These are phyloP conservation scores for Botrylloides violaceus DNA, from an alignment of 23 tunicate genomes.

Conservation along the genomic window DNA sequence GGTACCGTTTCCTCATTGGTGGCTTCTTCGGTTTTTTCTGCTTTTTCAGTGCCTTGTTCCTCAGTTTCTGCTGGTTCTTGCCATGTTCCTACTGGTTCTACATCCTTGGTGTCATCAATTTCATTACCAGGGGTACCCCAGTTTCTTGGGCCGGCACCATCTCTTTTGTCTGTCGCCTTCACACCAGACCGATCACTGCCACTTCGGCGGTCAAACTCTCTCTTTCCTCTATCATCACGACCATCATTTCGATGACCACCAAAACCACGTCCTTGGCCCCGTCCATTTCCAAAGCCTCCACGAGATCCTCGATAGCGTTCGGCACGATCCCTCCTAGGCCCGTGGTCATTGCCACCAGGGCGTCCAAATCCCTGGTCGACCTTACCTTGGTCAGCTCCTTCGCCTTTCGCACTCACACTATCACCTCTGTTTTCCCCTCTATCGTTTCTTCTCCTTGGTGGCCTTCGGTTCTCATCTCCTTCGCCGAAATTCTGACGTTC, in stretches of 20 bases:
- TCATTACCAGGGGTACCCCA: constrained; percentile 91
- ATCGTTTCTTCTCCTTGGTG: constrained; percentile 50
- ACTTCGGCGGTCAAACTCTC: constrained; percentile 79
- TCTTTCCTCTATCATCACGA: constrained; percentile 70
- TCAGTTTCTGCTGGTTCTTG: constrained; percentile 56
- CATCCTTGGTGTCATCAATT: constrained; percentile 45
- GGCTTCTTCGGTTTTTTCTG: constrained; percentile 21
- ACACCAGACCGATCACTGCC: constrained; percentile 76
- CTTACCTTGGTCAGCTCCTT: constrained; percentile 28
- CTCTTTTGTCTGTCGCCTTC: constrained; percentile 64
- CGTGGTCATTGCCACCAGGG: constrained; percentile 1
- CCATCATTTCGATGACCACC: constrained; percentile 52
- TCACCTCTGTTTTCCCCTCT: constrained; percentile 12
- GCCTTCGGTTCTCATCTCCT: constrained; percentile 76
- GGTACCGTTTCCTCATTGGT: constrained; percentile 24
- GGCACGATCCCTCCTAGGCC: constrained; percentile 3
- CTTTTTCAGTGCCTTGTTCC: constrained; percentile 17
- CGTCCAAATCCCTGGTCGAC: constrained; percentile 10
- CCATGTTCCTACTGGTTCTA: constrained; percentile 54
- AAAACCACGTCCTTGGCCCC: constrained; percentile 26
- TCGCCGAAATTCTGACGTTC: constrained; percentile 5
- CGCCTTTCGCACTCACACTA: constrained; percentile 4
- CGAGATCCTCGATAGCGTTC: constrained; percentile 40
- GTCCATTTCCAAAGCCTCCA: constrained; percentile 16
- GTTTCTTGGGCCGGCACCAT: constrained; percentile 76